Evolutionary conservation across 1,140 invertebrate species (phyloP).

Genomic region (Plodia interpunctella): DNA sequence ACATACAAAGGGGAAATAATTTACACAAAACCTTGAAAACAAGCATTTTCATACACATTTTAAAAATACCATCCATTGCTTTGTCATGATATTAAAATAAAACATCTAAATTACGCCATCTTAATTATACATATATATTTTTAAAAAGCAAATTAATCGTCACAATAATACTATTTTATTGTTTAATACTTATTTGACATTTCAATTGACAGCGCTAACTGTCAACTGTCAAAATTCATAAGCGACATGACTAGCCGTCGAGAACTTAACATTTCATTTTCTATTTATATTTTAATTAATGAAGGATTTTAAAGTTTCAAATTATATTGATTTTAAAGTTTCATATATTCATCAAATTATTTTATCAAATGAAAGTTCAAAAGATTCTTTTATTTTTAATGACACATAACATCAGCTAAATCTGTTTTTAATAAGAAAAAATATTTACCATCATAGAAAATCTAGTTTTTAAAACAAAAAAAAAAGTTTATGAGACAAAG

Average conservation of each 20-base stretch:
- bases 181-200: constrained; percentile 61
- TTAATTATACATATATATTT: constrained; percentile 39
- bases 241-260: constrained; percentile 67
- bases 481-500: too few relatives aligned
- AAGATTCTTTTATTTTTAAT: too few relatives aligned
- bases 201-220: constrained; percentile 37
- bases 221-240: constrained; percentile 52
- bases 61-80: constrained; percentile 51
- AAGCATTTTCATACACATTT: constrained; percentile 52
- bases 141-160: constrained; percentile 44
- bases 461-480: too few relatives aligned
- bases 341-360: too few relatives aligned
- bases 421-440: too few relatives aligned
- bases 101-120: constrained; percentile 74
- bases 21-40: constrained; percentile 51
- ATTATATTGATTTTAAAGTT: not conserved
- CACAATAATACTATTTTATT: constrained; percentile 58
- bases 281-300: not conserved
- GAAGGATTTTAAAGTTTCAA: not conserved
- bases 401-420: too few relatives aligned
- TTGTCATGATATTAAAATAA: constrained; percentile 68
- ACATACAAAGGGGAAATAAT: constrained; percentile 51
- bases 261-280: constrained; percentile 8
- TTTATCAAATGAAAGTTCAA: too few relatives aligned
- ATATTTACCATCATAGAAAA: too few relatives aligned